phyloP scores from a whole-genome alignment of 2,797 vertebrate species.

The Loris lydekkerianus region DNA sequence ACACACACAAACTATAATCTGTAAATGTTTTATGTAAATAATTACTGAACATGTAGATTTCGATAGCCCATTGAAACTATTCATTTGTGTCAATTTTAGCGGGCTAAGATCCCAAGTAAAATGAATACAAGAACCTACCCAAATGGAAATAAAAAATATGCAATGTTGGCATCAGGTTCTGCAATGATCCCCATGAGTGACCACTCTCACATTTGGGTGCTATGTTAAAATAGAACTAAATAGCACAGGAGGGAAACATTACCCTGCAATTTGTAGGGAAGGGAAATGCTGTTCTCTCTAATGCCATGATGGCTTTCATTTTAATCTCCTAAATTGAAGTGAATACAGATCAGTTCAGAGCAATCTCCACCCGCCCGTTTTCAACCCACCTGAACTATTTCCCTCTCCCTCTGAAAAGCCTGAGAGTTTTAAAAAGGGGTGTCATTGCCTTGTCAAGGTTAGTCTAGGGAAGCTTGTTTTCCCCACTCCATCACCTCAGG shows the following conservation, averaged over 20 bases:
- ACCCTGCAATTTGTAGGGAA: not conserved
- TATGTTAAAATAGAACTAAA: not conserved
- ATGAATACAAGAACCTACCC: not conserved
- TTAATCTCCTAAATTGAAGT: not conserved
- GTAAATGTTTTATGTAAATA: not conserved
- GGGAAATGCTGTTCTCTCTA: not conserved
- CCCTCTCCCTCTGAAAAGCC: not conserved
- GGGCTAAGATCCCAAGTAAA: not conserved
- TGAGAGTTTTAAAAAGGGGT: not conserved
- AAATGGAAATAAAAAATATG: not conserved
- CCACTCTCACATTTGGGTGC: not conserved
- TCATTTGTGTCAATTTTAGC: not conserved
- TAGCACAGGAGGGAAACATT: not conserved
- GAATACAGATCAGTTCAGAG: not conserved
- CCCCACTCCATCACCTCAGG: not conserved
- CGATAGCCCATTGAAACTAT: not conserved
- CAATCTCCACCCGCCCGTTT: not conserved
- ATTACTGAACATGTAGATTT: constrained; percentile 7
- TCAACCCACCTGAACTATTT: not conserved
- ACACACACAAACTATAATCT: not conserved
- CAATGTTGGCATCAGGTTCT: not conserved
- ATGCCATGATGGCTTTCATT: not conserved
- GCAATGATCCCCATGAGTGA: not conserved
- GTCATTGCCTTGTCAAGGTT: not conserved
- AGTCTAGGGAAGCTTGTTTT: not conserved